Conservation (phyloP, 2,797 vertebrate species). For the Sternarchorhynchus goeldii region DNA sequence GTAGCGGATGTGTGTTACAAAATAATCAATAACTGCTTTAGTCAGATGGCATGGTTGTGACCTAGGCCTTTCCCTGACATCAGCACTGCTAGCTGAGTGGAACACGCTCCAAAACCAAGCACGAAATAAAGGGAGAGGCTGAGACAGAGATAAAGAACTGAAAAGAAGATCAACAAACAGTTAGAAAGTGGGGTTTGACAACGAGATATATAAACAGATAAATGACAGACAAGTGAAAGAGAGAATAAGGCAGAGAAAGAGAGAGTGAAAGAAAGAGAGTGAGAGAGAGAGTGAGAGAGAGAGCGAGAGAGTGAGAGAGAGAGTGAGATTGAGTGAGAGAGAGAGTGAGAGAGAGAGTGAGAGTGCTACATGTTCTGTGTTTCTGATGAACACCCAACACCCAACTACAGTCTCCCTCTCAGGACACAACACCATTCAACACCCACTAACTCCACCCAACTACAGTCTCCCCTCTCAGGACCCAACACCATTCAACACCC, state of each 20-base stretch:
- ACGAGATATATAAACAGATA: constrained; percentile 29
- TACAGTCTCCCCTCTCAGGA: background rate
- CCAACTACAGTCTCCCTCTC: no score
- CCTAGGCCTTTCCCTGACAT: no score
- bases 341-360: background rate
- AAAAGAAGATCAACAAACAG: constrained; percentile 1
- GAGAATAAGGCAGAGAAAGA: background rate
- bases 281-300: background rate
- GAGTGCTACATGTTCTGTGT: background rate
- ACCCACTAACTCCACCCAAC: background rate
- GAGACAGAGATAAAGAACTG: background rate
- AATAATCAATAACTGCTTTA: background rate
- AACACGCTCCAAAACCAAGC: background rate
- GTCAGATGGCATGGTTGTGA: no score
- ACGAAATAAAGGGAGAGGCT: background rate
- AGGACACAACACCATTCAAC: background rate
- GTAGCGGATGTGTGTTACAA: background rate
- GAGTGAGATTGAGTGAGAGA: constrained; percentile 31
- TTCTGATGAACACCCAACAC: background rate
- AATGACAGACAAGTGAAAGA: background rate
- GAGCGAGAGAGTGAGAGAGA: background rate
- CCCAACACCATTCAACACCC: background rate
- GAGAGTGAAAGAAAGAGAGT: background rate
- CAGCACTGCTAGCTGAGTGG: no score
- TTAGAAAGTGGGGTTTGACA: background rate